Base-by-base conservation (phyloP, 2,888 invertebrate species). In the Busseola fusca region DNA sequence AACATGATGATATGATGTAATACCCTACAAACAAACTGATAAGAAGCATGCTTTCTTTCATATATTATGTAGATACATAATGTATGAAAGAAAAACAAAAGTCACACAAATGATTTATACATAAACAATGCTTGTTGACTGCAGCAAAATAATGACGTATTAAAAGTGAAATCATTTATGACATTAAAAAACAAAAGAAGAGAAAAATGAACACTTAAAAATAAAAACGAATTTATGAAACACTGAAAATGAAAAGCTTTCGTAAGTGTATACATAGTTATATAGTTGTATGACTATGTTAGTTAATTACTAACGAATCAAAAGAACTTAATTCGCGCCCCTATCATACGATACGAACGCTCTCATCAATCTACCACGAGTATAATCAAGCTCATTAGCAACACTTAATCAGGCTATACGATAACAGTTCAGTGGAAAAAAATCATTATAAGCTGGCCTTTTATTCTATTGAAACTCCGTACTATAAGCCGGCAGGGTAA, bases 1-100 rank as follows among this genome's bases (percentile, higher is more conserved):
- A 71, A 40, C 48, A n/a, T 74, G 54, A 56, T 74, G 68, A 40
- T 42, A 21, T 74, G 48, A 52, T 74, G 66, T 68, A 60, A 77
- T 72, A 48, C 45, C 10, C 48, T 30, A 25, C 27, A 52, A 3
- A 12, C 1, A 60, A 65, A 67, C 4, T 42, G 16, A 68, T 34
- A 62, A 27, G 9, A 56, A 1, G 30, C 10, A 16, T 37, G 5
- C 6, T 70, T 27, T 16, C 45, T 45, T n/a, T 50, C 10, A n/a
- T 12, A 50, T 1, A n/a, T 50, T n/a, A n/a, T 9, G n/a, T 50
- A 50, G 10, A 1, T 12, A 50, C 10, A 4, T n/a, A n/a, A n/a
- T n/a, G n/a, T n/a, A n/a, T n/a, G n/a, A n/a, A n/a, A n/a, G 10
- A 12, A 50, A 50, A 50, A n/a, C 1, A 12, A 50, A 50, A 50